Base-by-base conservation (phyloP, 2,113 vertebrate species). In the Malurus melanocephalus region DNA sequence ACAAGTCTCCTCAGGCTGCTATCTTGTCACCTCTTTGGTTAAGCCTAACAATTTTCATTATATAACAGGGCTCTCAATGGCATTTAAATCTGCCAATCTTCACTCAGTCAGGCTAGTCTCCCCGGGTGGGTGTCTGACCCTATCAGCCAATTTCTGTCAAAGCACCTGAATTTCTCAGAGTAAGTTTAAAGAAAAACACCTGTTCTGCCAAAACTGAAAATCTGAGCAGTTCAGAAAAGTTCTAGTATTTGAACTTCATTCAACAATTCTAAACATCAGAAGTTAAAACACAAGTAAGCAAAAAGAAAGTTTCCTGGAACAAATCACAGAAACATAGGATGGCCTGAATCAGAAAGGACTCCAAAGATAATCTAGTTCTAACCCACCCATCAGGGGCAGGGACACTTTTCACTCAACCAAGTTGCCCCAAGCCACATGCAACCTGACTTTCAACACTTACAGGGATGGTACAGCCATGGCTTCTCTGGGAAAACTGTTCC, bases 301-400 rank as follows among this genome's bases (percentile, higher is more conserved):
- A 66, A 88, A 73, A 43, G 6, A 53, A 81, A 46, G 12, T 26
- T 77, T 80, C 9, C 23, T 33, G 7, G 20, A 92, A 80, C 53
- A 13, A 7, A 68, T 43, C 38, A 71, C 0, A 49, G 20, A 62
- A 55, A 24, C 27, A 38, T 8, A 40, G 16, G 19, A 46, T 42
- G 30, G 10, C 14, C 17, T 35, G 32, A 49, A 49, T 0, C 43
- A 22, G 32, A 42, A 49, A 7, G 16, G 55, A 35, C 1, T 7
- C 18, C 35, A 35, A 35, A 33, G 24, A 64, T 7, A 42, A 64
- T 27, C 21, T 22, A 35, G 30, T 27, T 43, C 17, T 42, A 56
- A 18, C 4, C 5, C 7, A 5, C 1, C 3, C 35, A 1, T 2
- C 40, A 10, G 3, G 6, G 17, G 7, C 33, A 71, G 14, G 5